Evolutionary conservation across 2,888 invertebrate genomes (phyloP), one percentile per base, ranked within the genome.

Genomic region (Caenorhabditis macrosperma): DNA sequence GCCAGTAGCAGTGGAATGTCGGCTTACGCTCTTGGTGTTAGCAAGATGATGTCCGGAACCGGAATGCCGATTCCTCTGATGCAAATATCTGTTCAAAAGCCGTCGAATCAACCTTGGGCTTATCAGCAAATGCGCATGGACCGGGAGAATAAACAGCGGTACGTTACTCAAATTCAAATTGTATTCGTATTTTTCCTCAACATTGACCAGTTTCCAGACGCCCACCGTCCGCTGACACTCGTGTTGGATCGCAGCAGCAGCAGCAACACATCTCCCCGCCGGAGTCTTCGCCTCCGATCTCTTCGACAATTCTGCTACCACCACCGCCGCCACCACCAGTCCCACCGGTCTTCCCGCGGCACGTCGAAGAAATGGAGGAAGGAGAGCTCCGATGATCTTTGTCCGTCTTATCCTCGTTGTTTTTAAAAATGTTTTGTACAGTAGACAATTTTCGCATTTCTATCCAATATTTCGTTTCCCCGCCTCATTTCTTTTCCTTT

Each of bases 41-140:
- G 46, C 17, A 2, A 63, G 12, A 63, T 50, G 33, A 44, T 17
- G 28, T 1, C 1, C 20, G 41, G 41, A 9, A 6, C 12, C 17
- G 15, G 20, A n/a, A n/a, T n/a, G n/a, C 57, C 67, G 0, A 26
- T 10, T 12, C 38, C 38, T 6, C n/a, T 63, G 35, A 63, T 54
- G 66, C 33, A 52, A 17, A 38, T 22, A 5, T 12, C 26, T 7
- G 17, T 22, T 9, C 35, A 20, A n/a, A 12, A 41, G 35, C 30
- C 52, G 5, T 7, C 67, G 15, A 54, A 52, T 20, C 60, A 44
- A 22, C 54, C 54, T 7, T 76, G 68, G 0, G 55, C 61, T 22
- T 76, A 76, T 38, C 68, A 76, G 30, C 28, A 68, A 41, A 76
- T 76, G 76, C 61, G 61, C 22, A 67, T 60, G 67, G 61, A 55